These are phyloP conservation scores for Habrosyne pyritoides DNA, from an alignment of 2,888 invertebrate genomes.

Conservation along the genomic window DNA sequence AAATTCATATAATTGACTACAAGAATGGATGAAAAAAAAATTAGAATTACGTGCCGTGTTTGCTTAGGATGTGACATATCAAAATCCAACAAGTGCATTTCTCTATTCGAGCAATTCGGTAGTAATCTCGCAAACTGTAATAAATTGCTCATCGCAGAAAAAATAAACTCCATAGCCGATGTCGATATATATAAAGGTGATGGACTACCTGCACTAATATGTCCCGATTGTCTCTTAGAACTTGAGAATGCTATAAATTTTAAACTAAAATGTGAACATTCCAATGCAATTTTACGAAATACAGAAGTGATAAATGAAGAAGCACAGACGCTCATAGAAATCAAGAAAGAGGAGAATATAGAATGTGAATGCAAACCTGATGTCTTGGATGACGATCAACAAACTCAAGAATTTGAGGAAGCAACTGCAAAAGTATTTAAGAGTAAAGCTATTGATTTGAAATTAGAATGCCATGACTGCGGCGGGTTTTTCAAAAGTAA, in stretches of 20 bases:
- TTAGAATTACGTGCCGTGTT: slow-evolving; percentile 53
- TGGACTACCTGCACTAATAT: slow-evolving; percentile 64
- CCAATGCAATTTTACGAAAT: slow-evolving; percentile 47
- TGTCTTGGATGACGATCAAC: slow-evolving; percentile 13
- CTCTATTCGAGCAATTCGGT: slow-evolving; percentile 60
- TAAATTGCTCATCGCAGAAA: slow-evolving; percentile 44
- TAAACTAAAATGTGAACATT: slow-evolving; percentile 61
- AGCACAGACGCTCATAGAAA: not conserved
- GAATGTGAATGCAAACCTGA: slow-evolving; percentile 11
- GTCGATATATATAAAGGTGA: slow-evolving; percentile 57
- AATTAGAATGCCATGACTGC: slow-evolving; percentile 56
- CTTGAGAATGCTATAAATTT: slow-evolving; percentile 61
- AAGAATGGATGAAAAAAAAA: slow-evolving; percentile 37
- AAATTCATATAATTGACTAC: not conserved
- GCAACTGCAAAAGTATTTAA: slow-evolving; percentile 16
- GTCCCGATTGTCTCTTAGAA: slow-evolving; percentile 58
- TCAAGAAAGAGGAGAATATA: not conserved
- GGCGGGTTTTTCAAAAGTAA: slow-evolving; percentile 50
- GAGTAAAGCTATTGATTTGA: slow-evolving; percentile 40
- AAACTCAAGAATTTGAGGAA: slow-evolving; percentile 19
- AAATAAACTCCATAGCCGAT: slow-evolving; percentile 57
- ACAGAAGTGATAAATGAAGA: slow-evolving; percentile 13
- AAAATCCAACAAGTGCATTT: slow-evolving; percentile 33
- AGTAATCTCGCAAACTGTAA: slow-evolving; percentile 19
- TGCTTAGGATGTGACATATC: slow-evolving; percentile 47